These are phyloP conservation scores for Guaruba guarouba DNA, from an alignment of 2,113 vertebrate genomes.

Conservation along the genomic window DNA sequence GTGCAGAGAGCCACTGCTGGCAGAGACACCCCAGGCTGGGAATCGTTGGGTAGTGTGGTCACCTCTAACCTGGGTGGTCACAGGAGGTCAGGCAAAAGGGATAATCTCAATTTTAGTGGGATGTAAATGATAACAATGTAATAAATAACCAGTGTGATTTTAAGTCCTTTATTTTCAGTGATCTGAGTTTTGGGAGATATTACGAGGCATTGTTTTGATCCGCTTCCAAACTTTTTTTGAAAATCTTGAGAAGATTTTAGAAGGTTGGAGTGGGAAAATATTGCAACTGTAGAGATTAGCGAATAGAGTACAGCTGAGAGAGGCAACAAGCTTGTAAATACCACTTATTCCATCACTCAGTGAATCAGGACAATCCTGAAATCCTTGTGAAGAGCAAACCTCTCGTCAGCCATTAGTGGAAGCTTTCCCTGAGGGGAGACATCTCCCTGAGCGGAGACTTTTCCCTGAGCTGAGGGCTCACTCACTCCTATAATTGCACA, in stretches of 20 bases:
- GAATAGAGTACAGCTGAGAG: neutral
- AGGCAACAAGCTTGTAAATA: neutral
- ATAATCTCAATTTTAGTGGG: neutral
- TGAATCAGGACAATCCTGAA: neutral
- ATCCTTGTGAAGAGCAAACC: neutral
- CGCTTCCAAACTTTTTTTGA: neutral
- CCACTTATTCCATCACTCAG: neutral
- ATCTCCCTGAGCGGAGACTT: neutral
- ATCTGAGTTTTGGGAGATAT: neutral
- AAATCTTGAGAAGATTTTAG: neutral
- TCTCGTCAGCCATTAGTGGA: neutral
- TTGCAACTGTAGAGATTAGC: neutral
- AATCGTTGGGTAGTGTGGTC: neutral
- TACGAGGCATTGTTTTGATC: neutral
- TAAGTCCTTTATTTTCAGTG: neutral
- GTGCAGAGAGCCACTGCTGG: neutral
- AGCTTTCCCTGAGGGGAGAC: neutral
- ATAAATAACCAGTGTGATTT: neutral
- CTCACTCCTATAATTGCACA: fast-evolving
- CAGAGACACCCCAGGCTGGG: neutral
- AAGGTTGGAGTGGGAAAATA: neutral
- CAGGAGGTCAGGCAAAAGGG: neutral
- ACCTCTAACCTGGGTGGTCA: neutral
- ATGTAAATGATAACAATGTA: neutral
- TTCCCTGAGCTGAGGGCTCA: neutral